Percentiles rank a stretch among this genome's conserved stretches.
Conservation (phyloP, 2,797 vertebrate species). For the Hafferia zeledoni region DNA sequence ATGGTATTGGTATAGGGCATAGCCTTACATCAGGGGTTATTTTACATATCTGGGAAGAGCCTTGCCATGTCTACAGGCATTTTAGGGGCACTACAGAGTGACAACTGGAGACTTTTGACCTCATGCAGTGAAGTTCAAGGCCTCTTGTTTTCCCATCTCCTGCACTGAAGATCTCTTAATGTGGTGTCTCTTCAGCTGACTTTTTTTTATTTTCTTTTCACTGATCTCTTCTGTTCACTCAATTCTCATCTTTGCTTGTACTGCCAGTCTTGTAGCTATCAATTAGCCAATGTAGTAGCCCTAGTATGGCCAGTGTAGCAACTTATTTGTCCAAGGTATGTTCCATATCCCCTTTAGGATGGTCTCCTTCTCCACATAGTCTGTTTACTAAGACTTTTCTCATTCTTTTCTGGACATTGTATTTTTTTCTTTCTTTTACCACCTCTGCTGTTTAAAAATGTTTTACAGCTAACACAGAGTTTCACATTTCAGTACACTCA, state of each 20-base stretch:
- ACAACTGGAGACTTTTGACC: neutral
- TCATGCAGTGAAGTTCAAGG: neutral
- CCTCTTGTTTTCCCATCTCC: neutral
- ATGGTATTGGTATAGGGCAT: neutral
- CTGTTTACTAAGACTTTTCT: neutral
- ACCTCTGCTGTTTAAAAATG: neutral
- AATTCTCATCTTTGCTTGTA: neutral
- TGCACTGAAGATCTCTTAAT: neutral
- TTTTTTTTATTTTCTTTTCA: neutral
- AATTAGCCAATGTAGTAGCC: neutral
- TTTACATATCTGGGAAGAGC: neutral
- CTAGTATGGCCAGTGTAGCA: neutral
- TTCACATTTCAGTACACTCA: neutral
- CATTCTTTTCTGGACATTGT: neutral
- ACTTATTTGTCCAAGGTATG: neutral
- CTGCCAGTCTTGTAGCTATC: neutral
- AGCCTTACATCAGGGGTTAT: neutral
- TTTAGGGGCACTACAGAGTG: neutral
- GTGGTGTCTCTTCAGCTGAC: neutral
- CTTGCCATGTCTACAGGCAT: neutral
- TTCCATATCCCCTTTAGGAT: neutral
- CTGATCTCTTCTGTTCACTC: neutral
- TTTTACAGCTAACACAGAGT: neutral
- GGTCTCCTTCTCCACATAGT: fast-evolving
- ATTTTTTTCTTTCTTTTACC: neutral